Evolutionary conservation across 1,140 invertebrate species (phyloP).

Genomic region (Elymnias hypermnestra): DNA sequence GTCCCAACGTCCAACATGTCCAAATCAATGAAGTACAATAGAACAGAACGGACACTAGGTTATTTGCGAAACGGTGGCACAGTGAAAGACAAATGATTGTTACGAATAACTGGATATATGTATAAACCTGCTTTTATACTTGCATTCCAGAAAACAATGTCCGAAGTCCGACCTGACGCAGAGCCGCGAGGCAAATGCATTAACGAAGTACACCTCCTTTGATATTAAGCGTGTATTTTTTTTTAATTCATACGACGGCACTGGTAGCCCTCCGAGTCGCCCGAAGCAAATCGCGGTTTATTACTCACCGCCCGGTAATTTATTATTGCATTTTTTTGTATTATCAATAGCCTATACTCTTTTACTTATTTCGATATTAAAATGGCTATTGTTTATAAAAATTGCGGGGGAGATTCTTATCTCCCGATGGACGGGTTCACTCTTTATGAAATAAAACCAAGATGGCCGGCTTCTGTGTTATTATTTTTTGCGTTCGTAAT

Average conservation of each 20-base stretch:
- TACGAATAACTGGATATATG: constrained; percentile 28
- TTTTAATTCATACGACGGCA: constrained; percentile 47
- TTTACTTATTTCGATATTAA: constrained; percentile 67
- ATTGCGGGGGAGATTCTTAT: constrained; percentile 56
- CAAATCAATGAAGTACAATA: constrained; percentile 22
- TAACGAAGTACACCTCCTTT: constrained; percentile 70
- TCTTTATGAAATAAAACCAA: constrained; percentile 15
- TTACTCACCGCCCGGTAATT: constrained; percentile 66
- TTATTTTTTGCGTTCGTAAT: constrained; percentile 7
- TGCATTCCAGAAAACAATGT: constrained; percentile 73
- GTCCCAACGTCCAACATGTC: constrained; percentile 14
- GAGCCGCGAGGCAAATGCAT: constrained; percentile 68
- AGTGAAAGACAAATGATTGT: constrained; percentile 31
- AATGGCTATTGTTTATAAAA: constrained; percentile 74
- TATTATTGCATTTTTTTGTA: constrained; percentile 75
- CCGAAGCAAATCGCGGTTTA: constrained; percentile 70
- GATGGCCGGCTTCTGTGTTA: constrained; percentile 16
- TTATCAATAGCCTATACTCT: constrained; percentile 69
- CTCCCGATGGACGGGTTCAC: constrained; percentile 22
- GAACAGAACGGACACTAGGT: constrained; percentile 1
- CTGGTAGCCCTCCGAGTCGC: constrained; percentile 67
- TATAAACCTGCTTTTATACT: constrained; percentile 33
- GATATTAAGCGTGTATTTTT: constrained; percentile 71
- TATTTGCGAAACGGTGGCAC: constrained; percentile 31
- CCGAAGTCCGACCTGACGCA: constrained; percentile 58